Evolutionary conservation across 2,797 vertebrate genomes (phyloP), one percentile per base, ranked within the genome.

Genomic region (Pampus argenteus): DNA sequence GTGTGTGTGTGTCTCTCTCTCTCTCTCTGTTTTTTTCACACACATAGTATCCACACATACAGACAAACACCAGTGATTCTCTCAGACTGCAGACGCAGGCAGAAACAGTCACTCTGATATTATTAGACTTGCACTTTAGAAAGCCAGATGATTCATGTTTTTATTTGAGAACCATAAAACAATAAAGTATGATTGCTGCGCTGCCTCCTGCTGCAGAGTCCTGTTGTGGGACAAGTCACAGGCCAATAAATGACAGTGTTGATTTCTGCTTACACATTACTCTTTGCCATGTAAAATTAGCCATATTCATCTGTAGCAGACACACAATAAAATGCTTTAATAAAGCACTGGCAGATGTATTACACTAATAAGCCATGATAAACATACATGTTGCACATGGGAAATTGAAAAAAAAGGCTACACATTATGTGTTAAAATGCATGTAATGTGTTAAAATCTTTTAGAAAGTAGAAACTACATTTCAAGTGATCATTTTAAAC

Each of bases 91-190:
- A 86, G 69, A 91, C 86, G 47, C 82, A 74, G 87, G 86, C 88
- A 90, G 71, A 92, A 94, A 89, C 73, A 77, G 72, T 88, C 83
- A 74, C 74, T 83, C 77, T 88, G 74, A 83, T 82, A 86, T 88
- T 92, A 91, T 94, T 92, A 91, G 90, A 91, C 82, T 79, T 90
- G 87, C 82, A 86, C 89, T 90, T 91, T 88, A 85, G 83, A 84
- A 91, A 91, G 77, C 88, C 71, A 78, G 78, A 90, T 90, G 91
- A 89, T 91, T 93, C 85, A 89, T 90, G 90, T 87, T 93, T 94
- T 93, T 93, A 94, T 93, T 91, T 91, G 87, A 83, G 78, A 82
- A 87, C 91, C 81, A 85, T 94, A 93, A 93, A 92, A 92, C 89
- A 91, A 92, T 91, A 87, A 88, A 86, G 76, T 52, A 47, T 83